Evolutionary conservation across 2,797 vertebrate genomes (phyloP), one percentile per base, ranked within the genome.

Genomic region (Gallinago nigripennis): DNA sequence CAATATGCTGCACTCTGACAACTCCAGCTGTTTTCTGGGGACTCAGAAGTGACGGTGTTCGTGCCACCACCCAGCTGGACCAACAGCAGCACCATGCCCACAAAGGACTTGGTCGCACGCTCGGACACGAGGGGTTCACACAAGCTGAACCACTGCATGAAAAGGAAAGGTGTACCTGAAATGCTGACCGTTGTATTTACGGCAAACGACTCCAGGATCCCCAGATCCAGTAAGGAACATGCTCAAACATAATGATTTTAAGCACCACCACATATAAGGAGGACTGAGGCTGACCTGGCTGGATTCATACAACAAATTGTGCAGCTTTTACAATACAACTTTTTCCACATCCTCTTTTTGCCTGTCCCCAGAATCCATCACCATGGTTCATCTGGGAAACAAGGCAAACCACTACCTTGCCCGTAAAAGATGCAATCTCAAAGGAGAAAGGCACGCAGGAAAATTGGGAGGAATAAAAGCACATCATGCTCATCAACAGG

Each of bases 371-470:
- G 78, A 48, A 72, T 11, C 35, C 60, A 57, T 12, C 39, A 27
- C 1, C 16, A 2, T 0, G 0, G 7, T 9, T 21, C 66, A 16
- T 3, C 13, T 8, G 35, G 56, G 30, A 65, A 64, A 48, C 23
- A 19, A 33, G 50, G 54, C 27, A 61, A 71, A 48, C 6, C 24
- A 14, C 16, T 28, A 2, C 6, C 23, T 28, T 17, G 33, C 17
- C 70, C 43, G 21, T 16, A 30, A 31, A 11, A 25, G 11, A 17
- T 21, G 19, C 10, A 3, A 1, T 12, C 54, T 8, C 54, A 25
- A 3, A 75, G 45, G 77, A 64, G 54, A 48, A 48, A 25, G 45
- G 61, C 58, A 70, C 64, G 16, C 65, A 84, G 70, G 12, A 57
- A 8, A 35, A 15, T 0, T 3, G 39, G 25, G 48, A 78, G 70